Evolutionary conservation across 2,113 vertebrate genomes (phyloP).

Genomic region (Antigone vipio): DNA sequence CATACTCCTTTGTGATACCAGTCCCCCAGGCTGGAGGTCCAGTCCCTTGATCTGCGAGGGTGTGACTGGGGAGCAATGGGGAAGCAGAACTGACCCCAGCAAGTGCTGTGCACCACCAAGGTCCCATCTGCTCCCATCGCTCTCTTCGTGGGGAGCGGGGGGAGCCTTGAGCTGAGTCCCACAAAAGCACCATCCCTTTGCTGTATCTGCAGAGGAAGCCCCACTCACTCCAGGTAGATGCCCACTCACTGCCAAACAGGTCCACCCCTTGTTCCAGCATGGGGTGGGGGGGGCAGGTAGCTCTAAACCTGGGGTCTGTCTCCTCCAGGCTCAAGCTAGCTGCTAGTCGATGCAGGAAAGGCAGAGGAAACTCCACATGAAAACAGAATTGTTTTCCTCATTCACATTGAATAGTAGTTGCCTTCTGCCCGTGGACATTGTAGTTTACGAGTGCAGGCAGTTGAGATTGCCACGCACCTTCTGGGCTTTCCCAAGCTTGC

Average conservation of each 20-base stretch:
- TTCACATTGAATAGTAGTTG: background rate
- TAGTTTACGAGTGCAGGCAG: background rate
- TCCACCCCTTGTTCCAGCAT: background rate
- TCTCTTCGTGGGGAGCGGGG: background rate
- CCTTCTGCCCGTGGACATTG: fast-evolving
- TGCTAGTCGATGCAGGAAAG: background rate
- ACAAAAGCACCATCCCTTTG: fast-evolving
- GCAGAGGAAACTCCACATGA: background rate
- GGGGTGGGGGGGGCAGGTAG: too few relatives aligned
- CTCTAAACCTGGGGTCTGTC: background rate
- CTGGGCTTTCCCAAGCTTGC: background rate
- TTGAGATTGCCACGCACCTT: fast-evolving
- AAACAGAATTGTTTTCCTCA: background rate
- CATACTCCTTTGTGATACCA: fast-evolving
- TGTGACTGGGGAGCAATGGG: fast-evolving
- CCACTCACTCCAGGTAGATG: fast-evolving
- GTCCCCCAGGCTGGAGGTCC: too few relatives aligned
- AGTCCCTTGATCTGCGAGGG: too few relatives aligned
- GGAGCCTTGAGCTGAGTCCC: background rate
- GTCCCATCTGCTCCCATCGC: fast-evolving
- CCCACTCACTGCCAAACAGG: too few relatives aligned
- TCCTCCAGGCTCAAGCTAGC: background rate
- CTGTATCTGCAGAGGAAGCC: background rate
- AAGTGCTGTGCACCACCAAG: background rate
- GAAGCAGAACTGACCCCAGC: background rate